Conservation (phyloP, 1,140 invertebrate genomes). For the Macrocentrus cingulum region DNA sequence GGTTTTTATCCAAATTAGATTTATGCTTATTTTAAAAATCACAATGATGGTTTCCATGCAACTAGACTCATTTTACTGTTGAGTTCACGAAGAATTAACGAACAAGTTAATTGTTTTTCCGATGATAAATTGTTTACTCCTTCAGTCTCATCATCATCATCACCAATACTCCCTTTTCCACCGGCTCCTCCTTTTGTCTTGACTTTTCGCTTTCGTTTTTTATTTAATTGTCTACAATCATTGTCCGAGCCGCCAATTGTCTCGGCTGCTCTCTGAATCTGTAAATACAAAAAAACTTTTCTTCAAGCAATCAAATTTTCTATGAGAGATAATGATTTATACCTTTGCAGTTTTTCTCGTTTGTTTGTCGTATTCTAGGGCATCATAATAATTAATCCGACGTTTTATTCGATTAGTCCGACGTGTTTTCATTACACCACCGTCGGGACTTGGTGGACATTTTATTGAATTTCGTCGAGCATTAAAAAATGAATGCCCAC, state of each 20-base stretch:
- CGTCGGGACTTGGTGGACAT: slow-evolving; percentile 56
- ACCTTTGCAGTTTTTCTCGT: slow-evolving; percentile 61
- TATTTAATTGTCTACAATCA: slow-evolving; percentile 55
- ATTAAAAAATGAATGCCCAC: slow-evolving; percentile 76
- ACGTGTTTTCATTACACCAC: slow-evolving; percentile 56
- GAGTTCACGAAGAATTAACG: slow-evolving; percentile 70
- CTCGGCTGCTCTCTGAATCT: slow-evolving; percentile 59
- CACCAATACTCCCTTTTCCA: slow-evolving; percentile 51
- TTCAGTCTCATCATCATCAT: slow-evolving; percentile 64
- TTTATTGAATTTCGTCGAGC: slow-evolving; percentile 64
- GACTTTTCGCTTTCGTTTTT: slow-evolving; percentile 59
- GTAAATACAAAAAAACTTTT: slow-evolving; percentile 22
- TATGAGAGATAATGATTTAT: slow-evolving; percentile 11
- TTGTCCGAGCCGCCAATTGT: slow-evolving; percentile 56
- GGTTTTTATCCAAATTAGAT: too few species aligned
- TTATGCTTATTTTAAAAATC: neutral
- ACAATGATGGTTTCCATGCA: slow-evolving; percentile 65
- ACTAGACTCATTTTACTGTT: slow-evolving; percentile 72
- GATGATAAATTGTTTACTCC: slow-evolving; percentile 57
- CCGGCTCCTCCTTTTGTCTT: slow-evolving; percentile 56
- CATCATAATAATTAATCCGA: slow-evolving; percentile 82
- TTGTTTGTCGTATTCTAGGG: slow-evolving; percentile 74
- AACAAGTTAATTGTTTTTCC: slow-evolving; percentile 62
- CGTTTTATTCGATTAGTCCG: slow-evolving; percentile 74
- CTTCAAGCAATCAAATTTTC: neutral